Conservation (phyloP, 2,888 invertebrate species). For the Entomobrya proxima region DNA sequence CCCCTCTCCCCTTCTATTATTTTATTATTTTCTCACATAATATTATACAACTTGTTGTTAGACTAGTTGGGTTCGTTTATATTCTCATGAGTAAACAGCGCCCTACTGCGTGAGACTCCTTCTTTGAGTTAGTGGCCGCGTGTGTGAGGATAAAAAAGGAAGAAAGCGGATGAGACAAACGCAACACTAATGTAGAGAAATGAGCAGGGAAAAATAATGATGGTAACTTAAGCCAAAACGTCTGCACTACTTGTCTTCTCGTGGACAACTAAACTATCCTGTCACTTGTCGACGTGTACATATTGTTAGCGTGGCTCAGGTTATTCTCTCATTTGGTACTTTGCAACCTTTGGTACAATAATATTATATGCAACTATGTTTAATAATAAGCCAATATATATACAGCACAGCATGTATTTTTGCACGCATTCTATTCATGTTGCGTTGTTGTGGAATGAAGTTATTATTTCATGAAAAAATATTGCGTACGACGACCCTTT, state of each 20-base stretch:
- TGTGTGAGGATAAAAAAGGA: conserved; percentile 24
- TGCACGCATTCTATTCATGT: conserved; percentile 15
- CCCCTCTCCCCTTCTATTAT: not conserved
- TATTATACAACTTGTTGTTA: conserved; percentile 7
- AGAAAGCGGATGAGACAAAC: conserved; percentile 51
- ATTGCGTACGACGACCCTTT: not conserved
- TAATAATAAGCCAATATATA: not conserved
- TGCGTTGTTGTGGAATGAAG: conserved; percentile 5
- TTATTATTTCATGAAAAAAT: not conserved
- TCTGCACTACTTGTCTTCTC: conserved; percentile 53
- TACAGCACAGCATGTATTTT: not conserved
- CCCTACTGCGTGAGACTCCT: conserved; percentile 31
- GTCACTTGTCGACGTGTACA: conserved; percentile 62
- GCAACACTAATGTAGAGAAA: conserved; percentile 58
- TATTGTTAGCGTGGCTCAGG: conserved; percentile 40
- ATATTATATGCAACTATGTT: not conserved
- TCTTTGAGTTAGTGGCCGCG: conserved; percentile 17
- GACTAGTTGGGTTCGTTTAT: conserved; percentile 37
- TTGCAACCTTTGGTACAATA: not conserved
- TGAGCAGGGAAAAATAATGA: conserved; percentile 59
- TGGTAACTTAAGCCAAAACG: conserved; percentile 57
- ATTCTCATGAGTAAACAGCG: conserved; percentile 54
- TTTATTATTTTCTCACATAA: conserved; percentile 3
- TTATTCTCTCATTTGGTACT: not conserved
- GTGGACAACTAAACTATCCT: conserved; percentile 58